Conservation (phyloP, 2,797 vertebrate genomes). For the Pangasius mekongensis region DNA sequence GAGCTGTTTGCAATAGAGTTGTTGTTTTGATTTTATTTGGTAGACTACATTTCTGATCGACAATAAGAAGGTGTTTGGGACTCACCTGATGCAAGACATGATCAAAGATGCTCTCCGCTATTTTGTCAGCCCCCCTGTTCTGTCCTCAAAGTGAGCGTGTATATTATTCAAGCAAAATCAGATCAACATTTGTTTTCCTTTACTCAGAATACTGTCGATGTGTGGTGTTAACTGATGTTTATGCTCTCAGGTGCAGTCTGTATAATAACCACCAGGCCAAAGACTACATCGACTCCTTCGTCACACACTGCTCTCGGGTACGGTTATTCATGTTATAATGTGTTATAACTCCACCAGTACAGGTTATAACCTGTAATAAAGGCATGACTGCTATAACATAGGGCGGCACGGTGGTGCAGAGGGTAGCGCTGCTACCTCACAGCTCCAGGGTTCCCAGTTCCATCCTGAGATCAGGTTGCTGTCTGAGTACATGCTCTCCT, state of each 20-base stretch:
- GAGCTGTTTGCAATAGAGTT: neutral
- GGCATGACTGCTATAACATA: neutral
- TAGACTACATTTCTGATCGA: slow-evolving; percentile 97
- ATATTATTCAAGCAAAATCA: neutral
- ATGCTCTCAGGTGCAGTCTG: slow-evolving; percentile 85
- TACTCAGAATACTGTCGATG: neutral
- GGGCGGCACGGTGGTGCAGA: neutral
- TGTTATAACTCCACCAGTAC: neutral
- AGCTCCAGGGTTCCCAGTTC: neutral
- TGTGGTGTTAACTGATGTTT: slow-evolving; percentile 16
- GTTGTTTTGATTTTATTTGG: slow-evolving; percentile 40
- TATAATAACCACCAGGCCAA: slow-evolving; percentile 99
- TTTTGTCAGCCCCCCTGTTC: slow-evolving; percentile 97
- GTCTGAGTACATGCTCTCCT: neutral
- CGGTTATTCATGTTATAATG: slow-evolving; percentile 48
- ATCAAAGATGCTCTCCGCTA: slow-evolving; percentile 95
- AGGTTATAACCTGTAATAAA: neutral
- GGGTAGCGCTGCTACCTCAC: neutral
- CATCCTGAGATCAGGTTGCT: neutral
- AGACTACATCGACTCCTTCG: slow-evolving; percentile 98
- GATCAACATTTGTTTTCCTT: neutral
- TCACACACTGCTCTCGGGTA: slow-evolving; percentile 96
- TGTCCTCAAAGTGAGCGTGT: slow-evolving; percentile 90
- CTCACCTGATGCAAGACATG: slow-evolving; percentile 98
- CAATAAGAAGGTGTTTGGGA: slow-evolving; percentile 98